Evolutionary conservation across 2,888 invertebrate species (phyloP), one percentile per base, ranked within the genome.

Genomic region (Diachrysia chrysitis): DNA sequence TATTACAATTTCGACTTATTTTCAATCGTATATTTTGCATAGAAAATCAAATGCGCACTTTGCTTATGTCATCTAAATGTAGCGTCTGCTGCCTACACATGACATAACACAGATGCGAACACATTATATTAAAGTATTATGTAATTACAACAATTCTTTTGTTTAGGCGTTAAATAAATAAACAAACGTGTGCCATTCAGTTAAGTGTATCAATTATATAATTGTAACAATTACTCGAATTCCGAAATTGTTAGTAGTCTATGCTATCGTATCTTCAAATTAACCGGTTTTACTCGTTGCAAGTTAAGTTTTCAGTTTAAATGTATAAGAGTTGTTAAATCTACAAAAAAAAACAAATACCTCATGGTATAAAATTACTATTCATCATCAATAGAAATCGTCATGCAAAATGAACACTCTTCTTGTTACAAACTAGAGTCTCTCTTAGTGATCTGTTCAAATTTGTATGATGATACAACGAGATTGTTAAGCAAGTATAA

Each of bases 171-270:
- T 23, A 54, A 54, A 32, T 6, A 21, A 56, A 29, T 35, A 58
- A 55, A 61, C 48, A 75, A 69, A 75, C 62, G 64, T 21, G 12
- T 21, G 16, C 10, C n/a, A 76, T 72, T 75, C 63, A 64, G 32
- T 72, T 56, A 65, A 75, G 35, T 78, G 74, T 55, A 56, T 2
- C 48, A 51, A 51, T 51, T 51, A 51, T 54, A 48, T 60, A 71
- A 78, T 66, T 64, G 71, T 46, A 54, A n/a, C 68, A 74, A 74
- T 74, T 78, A 71, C 59, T 78, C 54, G 56, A 58, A 68, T 74
- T 67, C 63, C 65, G 51, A 64, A 70, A 57, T 54, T 66, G 16
- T 57, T 59, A 17, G 63, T 64, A 55, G 48, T 35, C 16, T 48
- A 37, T 32, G 17, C 14, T 19, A 19, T 21, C 48, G 48, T 51